Base-by-base conservation (phyloP, 1,140 invertebrate genomes). In the Cherax destructor region DNA sequence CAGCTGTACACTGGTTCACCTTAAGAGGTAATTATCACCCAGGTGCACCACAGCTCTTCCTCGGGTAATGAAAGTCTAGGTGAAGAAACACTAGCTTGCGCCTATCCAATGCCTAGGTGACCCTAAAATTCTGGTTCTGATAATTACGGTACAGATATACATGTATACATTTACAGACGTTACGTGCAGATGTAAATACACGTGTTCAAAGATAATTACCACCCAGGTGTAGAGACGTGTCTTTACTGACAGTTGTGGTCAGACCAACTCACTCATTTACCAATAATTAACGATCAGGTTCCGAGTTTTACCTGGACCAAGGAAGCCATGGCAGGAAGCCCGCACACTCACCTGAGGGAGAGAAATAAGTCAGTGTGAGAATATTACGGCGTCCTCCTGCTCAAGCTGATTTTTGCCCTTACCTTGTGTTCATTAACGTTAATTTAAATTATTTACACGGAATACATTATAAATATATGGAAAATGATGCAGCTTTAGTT, bases 211-310 rank as follows among this genome's bases (percentile, higher is more conserved):
- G 78, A 83, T 83, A 83, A 83, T 83, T 83, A 83, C 69, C 81
- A 16, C 16, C 24, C 81, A 83, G 59, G 61, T 49, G 81, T 83
- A 69, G 59, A 47, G 69, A 83, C 69, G 52, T 65, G 52, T 83
- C 81, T 69, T 56, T 47, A 47, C 24, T 10, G 56, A 49, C 69
- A 69, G 49, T 83, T 83, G 52, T 47, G 69, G 81, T 61, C 21
- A 47, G 69, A 83, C 69, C 49, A 13, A 86, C 24, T 65, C 61
- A 56, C 69, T 86, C 83, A 13, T 86, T 65, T 52, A 86, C 49
- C 83, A 86, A 76, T 76, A 86, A 86, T 87, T 87, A 87, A 50
- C 24, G 74, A 7, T 18, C 85, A 56, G 74, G 85, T 79, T 52
- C 21, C 18, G 65, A 13, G 10, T 21, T 56, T 79, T 87, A 79